These are phyloP conservation scores for Hoplodrina ambigua DNA, from an alignment of 2,888 invertebrate species.

Conservation along the genomic window DNA sequence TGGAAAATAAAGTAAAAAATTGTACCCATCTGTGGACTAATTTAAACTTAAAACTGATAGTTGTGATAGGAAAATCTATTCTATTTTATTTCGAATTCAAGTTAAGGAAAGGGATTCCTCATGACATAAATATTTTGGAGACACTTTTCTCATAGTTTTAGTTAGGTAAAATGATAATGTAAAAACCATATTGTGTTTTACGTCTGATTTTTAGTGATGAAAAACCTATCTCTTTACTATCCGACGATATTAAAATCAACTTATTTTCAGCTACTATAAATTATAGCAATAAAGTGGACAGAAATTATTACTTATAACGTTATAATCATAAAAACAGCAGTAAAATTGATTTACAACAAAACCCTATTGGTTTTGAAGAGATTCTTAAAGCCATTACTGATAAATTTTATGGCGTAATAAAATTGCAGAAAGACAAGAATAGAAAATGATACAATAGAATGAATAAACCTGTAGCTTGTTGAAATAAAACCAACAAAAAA, in stretches of 20 bases:
- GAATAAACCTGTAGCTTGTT: conserved; percentile 4
- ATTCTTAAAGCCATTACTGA: conserved; percentile 31
- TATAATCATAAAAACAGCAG: conserved; percentile 46
- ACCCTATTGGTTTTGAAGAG: conserved; percentile 38
- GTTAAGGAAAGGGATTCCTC: too few relatives aligned
- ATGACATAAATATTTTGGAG: not conserved
- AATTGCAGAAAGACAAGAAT: conserved; percentile 32
- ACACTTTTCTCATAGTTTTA: too few relatives aligned
- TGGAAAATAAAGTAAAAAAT: too few relatives aligned
- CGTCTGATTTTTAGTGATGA: not conserved
- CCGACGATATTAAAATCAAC: not conserved
- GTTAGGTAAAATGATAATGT: too few relatives aligned
- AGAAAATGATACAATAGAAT: conserved; percentile 34
- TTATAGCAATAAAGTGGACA: conserved; percentile 34
- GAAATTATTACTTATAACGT: conserved; percentile 36
- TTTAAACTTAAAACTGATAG: too few relatives aligned
- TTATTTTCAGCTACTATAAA: conserved; percentile 45
- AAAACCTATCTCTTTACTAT: conserved; percentile 9
- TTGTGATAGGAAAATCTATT: too few relatives aligned
- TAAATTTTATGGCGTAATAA: conserved; percentile 47
- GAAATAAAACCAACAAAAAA: conserved; percentile 25
- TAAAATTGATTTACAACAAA: conserved; percentile 55
- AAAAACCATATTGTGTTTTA: too few relatives aligned
- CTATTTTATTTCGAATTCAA: too few relatives aligned
- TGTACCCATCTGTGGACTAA: too few relatives aligned